A percentile compares a stretch with the other conserved stretches of the same genome.
phyloP scores from a whole-genome alignment of 2,113 vertebrate genomes.

The Romanogobio albipinnatus region DNA sequence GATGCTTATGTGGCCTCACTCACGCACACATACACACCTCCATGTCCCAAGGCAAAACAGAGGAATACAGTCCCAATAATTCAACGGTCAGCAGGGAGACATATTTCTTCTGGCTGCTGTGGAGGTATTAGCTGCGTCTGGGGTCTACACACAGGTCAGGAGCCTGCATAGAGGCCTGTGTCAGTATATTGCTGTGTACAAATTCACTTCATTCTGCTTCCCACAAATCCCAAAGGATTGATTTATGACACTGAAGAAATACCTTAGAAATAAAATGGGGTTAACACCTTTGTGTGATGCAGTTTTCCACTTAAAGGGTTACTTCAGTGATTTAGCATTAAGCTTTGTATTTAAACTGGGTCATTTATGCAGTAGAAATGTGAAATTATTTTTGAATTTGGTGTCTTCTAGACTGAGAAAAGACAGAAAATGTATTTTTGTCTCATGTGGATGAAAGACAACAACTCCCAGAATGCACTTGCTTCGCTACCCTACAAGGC shows the following conservation, averaged over 20 bases:
- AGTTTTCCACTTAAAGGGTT: slow-evolving; percentile 3
- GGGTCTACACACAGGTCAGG: slow-evolving; percentile 21
- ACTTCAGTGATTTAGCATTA: too few species aligned
- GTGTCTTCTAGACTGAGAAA: too few species aligned
- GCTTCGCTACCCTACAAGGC: too few species aligned
- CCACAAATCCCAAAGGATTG: slow-evolving; percentile 3
- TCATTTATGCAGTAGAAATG: too few species aligned
- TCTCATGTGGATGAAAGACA: too few species aligned
- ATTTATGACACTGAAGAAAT: neutral
- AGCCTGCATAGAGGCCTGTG: neutral
- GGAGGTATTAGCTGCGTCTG: neutral
- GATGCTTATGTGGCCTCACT: slow-evolving; percentile 2
- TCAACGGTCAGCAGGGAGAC: slow-evolving; percentile 25
- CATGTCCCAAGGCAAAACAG: slow-evolving; percentile 9
- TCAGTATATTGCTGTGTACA: neutral
- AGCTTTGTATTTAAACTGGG: too few species aligned
- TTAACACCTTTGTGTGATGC: neutral
- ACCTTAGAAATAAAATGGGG: neutral
- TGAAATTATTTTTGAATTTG: too few species aligned
- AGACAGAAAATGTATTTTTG: too few species aligned
- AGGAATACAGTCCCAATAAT: slow-evolving; percentile 3
- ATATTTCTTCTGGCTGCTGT: slow-evolving; percentile 14
- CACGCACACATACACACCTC: neutral
- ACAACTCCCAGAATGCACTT: too few species aligned
- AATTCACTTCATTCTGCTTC: slow-evolving; percentile 1